Percentiles rank a stretch among this genome's conserved stretches.
phyloP scores from a whole-genome alignment of 2,797 vertebrate genomes.

The Ceyx erithaca region DNA sequence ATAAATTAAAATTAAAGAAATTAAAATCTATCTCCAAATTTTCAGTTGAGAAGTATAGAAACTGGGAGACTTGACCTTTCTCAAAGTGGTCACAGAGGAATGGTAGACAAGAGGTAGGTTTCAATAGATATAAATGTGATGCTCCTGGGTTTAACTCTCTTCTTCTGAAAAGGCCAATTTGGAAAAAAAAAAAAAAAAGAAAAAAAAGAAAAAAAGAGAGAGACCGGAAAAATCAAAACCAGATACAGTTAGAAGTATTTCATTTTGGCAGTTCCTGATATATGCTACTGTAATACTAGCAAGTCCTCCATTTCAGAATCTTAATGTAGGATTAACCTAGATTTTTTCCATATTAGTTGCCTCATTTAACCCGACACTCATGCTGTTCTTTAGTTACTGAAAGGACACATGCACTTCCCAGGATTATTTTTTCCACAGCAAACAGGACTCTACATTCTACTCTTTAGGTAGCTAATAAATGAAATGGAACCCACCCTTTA shows the following conservation, averaged over 20 bases:
- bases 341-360: background rate
- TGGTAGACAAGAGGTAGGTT: background rate
- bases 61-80: background rate
- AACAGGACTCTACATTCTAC: background rate
- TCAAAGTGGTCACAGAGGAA: background rate
- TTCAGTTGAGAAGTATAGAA: background rate
- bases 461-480: background rate
- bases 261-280: background rate
- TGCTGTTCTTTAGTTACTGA: background rate
- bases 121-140: background rate
- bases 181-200: background rate
- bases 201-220: background rate
- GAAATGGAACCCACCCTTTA: background rate
- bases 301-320: background rate
- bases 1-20: too few species aligned
- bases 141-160: background rate
- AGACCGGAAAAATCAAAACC: background rate
- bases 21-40: background rate
- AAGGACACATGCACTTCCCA: background rate
- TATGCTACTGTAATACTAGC: background rate
- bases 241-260: background rate
- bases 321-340: background rate
- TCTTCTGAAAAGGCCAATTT: background rate
- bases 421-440: background rate
- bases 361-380: background rate